Conservation (phyloP, 2,797 vertebrate genomes). For the Semotilus atromaculatus region DNA sequence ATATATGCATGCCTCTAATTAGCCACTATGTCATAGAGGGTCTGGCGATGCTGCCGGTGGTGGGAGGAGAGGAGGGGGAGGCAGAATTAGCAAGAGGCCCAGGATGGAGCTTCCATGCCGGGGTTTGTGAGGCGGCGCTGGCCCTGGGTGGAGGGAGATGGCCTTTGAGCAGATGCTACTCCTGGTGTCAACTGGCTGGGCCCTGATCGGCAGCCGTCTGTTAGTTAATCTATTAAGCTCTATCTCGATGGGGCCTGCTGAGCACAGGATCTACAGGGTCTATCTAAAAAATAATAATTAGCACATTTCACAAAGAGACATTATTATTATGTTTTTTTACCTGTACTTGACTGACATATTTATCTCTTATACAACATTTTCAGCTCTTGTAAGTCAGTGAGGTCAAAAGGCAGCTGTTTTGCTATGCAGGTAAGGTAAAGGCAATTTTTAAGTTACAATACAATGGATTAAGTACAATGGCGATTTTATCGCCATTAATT, state of each 20-base stretch:
- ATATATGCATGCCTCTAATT: conserved; percentile 86
- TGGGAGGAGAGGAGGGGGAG: conserved; percentile 58
- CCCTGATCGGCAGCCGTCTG: conserved; percentile 72
- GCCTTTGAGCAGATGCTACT: conserved; percentile 86
- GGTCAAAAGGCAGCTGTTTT: background rate
- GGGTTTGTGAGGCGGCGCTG: conserved; percentile 74
- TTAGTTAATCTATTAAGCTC: conserved; percentile 82
- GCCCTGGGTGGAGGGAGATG: conserved; percentile 77
- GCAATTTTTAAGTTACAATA: background rate
- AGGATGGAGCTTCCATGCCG: conserved; percentile 73
- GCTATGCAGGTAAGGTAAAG: background rate
- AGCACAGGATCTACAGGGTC: conserved; percentile 55
- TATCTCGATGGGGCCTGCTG: conserved; percentile 70
- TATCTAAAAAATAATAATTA: conserved; percentile 61
- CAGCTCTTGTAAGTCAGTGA: background rate
- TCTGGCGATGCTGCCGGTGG: conserved; percentile 27
- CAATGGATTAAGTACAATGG: background rate
- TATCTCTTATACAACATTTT: background rate
- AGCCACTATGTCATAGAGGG: conserved; percentile 71
- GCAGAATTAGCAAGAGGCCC: conserved; percentile 73
- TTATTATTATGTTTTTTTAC: background rate
- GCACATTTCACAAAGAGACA: background rate
- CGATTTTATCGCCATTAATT: background rate
- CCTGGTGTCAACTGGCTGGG: conserved; percentile 73
- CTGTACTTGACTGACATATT: background rate